Evolutionary conservation across 2,888 invertebrate species (phyloP), one percentile per base, ranked within the genome.

Genomic region (Tetramorium bicarinatum): DNA sequence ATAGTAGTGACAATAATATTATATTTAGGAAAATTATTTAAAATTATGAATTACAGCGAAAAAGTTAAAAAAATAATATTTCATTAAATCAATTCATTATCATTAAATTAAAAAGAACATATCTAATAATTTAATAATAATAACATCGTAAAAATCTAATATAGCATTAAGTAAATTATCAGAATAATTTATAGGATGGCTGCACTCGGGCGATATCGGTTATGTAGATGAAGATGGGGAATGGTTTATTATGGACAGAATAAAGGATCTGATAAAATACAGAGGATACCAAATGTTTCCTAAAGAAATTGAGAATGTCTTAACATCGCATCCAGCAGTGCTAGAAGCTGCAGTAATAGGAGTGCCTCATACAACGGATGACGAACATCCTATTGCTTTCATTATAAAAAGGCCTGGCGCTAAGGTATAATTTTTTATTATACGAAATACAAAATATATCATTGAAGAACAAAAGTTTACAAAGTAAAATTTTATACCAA

Each of bases 261-360:
- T 94, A 1, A 93, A 94, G 52, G 93, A 93, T 49, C 47, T 94
- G 11, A 91, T 95, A 11, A 95, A 94, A 83, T 93, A 91, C 25
- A 86, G 89, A 67, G 93, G 92, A 2, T 72, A 90, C 79, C 94
- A 94, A 6, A 89, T 95, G 25, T 85, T 93, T 7, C 94, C 94
- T 0, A 77, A 80, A 0, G 92, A 93, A 86, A 93, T 95, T 9
- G 95, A 95, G 77, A 82, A 77, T 47, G n/a, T 91, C 0, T 71
- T 95, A 8, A 74, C 84, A 9, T 69, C 81, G 3, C 93, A 94
- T 87, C 90, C 92, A 2, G 92, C 79, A 0, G 91, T 95, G 0
- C 18, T 83, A 7, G 94, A 94, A 85, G 94, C 84, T 15, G 93
- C 90, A 2, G 94, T 95, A 6, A 87, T 94, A 0, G 88, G 92